Conservation (phyloP, 1,140 invertebrate genomes). For the Diachasmimorpha longicaudata region DNA sequence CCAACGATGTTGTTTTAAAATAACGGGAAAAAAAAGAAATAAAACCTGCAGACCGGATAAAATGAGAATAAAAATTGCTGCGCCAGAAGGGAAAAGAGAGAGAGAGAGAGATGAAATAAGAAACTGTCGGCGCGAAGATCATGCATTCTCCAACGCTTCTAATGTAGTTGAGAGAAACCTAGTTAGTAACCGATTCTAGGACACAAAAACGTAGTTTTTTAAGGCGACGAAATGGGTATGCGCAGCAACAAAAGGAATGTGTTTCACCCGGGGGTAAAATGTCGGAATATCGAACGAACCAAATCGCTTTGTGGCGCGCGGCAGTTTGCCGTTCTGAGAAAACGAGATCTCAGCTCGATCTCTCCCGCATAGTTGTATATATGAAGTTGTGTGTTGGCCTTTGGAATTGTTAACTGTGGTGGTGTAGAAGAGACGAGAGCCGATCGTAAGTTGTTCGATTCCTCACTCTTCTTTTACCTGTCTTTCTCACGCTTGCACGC, state of each 20-base stretch:
- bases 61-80: slow-evolving; percentile 13
- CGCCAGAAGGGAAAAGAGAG: slow-evolving; percentile 8
- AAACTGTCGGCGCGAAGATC: slow-evolving; percentile 8
- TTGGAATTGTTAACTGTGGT: background rate
- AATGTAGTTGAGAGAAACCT: background rate
- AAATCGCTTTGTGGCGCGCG: slow-evolving; percentile 44
- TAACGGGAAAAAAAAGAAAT: background rate
- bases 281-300: slow-evolving; percentile 49
- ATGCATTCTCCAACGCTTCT: slow-evolving; percentile 13
- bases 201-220: slow-evolving; percentile 44
- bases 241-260: slow-evolving; percentile 38
- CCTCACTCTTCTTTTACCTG: background rate
- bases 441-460: background rate
- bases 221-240: slow-evolving; percentile 23
- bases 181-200: slow-evolving; percentile 4
- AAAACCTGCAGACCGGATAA: background rate
- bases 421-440: background rate
- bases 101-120: background rate
- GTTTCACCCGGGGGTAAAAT: slow-evolving; percentile 27
- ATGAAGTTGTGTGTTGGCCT: background rate
- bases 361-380: slow-evolving; percentile 11
- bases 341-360: slow-evolving; percentile 42
- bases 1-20: background rate
- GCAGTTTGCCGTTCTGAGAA: slow-evolving; percentile 43
- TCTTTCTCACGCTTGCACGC: slow-evolving; percentile 10